Evolutionary conservation across 2,888 invertebrate genomes (phyloP).

Genomic region (Papilio protenor): DNA sequence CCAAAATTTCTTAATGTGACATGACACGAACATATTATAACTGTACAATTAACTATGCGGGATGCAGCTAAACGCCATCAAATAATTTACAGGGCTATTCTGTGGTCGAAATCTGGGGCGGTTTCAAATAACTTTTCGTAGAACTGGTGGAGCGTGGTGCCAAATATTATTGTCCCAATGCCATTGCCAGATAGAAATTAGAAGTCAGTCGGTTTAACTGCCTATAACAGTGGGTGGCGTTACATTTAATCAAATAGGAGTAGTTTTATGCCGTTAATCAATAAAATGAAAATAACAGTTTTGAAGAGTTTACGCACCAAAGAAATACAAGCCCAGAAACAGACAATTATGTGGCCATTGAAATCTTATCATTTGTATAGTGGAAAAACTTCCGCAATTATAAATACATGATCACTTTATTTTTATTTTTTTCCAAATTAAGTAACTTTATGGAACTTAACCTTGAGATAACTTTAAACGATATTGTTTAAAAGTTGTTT

Average conservation of each 20-base stretch:
- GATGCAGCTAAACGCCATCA: conserved; percentile 39
- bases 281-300: background rate
- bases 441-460: background rate
- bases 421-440: background rate
- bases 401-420: background rate
- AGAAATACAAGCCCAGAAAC: background rate
- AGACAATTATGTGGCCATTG: background rate
- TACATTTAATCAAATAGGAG: conserved; percentile 1
- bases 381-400: background rate
- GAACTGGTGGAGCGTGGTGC: conserved; percentile 68
- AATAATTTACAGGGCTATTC: conserved; percentile 65
- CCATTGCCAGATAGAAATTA: conserved; percentile 76
- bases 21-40: conserved; percentile 3
- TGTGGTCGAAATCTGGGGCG: conserved; percentile 72
- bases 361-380: background rate
- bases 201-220: conserved; percentile 60
- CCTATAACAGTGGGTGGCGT: conserved; percentile 51
- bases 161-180: conserved; percentile 73
- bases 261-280: background rate
- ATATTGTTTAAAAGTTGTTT: background rate
- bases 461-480: background rate
- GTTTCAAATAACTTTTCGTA: conserved; percentile 81
- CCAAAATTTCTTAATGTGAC: background rate
- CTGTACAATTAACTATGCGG: conserved; percentile 45
- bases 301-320: background rate